phyloP scores from a whole-genome alignment of 1,140 invertebrate species.

The Palaemon carinicauda region DNA sequence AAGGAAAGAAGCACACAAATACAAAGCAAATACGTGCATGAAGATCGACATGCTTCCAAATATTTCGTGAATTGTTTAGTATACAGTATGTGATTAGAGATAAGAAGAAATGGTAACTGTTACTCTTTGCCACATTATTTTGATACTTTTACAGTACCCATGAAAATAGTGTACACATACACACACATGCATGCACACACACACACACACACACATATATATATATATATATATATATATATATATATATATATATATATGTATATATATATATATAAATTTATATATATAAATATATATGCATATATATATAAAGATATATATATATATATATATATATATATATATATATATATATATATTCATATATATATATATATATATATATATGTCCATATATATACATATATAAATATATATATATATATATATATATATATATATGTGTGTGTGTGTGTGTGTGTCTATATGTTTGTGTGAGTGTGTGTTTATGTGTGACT shows the following conservation, averaged over 20 bases:
- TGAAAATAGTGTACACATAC: no score
- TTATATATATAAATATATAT: background rate
- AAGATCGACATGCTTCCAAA: no score
- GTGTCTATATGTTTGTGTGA: no score
- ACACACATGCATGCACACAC: background rate
- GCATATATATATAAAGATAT: background rate
- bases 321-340: background rate
- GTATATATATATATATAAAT: background rate
- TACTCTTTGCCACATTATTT: no score
- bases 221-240: background rate
- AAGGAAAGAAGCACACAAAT: no score
- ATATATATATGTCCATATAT: background rate
- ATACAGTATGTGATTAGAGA: no score
- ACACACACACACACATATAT: background rate
- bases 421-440: conserved; percentile 9
- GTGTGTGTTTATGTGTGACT: no score
- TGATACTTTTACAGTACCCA: no score
- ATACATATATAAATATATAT: background rate
- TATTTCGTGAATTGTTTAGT: no score
- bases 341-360: background rate
- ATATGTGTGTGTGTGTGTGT: no score
- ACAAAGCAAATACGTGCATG: no score
- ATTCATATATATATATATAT: background rate
- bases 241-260: background rate
- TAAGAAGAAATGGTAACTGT: no score